A percentile compares a stretch with the other conserved stretches of the same genome.
These are phyloP conservation scores for Poeciliopsis infans DNA, from an alignment of 2,797 vertebrate species.

Conservation along the genomic window DNA sequence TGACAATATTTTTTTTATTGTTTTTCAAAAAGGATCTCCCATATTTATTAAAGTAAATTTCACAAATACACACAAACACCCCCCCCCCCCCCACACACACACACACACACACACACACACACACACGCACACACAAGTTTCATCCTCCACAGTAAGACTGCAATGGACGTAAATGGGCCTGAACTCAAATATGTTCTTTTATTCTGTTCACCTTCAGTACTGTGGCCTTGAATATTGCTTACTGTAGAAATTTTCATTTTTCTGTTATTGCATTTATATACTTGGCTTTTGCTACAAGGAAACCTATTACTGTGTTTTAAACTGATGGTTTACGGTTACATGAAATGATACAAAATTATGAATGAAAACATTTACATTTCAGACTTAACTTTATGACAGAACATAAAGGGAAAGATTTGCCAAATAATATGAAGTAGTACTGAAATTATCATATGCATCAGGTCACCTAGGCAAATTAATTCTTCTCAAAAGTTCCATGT, in stretches of 20 bases:
- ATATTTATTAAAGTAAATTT: too few species aligned
- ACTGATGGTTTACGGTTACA: neutral
- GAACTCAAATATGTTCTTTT: neutral
- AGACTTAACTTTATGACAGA: too few species aligned
- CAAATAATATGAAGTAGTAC: neutral
- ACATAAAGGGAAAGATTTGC: neutral
- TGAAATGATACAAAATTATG: neutral
- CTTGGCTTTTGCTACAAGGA: neutral
- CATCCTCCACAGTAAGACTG: neutral
- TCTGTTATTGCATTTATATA: neutral
- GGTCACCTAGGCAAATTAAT: neutral
- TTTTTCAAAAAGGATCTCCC: too few species aligned
- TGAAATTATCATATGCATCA: neutral
- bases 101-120: neutral
- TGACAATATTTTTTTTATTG: too few species aligned
- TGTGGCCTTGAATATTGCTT: neutral
- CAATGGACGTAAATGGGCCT: neutral
- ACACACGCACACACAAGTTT: neutral
- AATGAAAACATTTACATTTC: neutral
- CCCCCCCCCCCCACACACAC: too few species aligned
- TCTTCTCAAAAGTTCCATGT: slow-evolving; percentile 30
- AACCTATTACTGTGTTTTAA: neutral
- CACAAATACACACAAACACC: too few species aligned
- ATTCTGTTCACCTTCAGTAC: neutral
- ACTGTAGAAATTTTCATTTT: neutral